Evolutionary conservation across 2,888 invertebrate genomes (phyloP).

Genomic region (Chrysotoxum bicinctum): DNA sequence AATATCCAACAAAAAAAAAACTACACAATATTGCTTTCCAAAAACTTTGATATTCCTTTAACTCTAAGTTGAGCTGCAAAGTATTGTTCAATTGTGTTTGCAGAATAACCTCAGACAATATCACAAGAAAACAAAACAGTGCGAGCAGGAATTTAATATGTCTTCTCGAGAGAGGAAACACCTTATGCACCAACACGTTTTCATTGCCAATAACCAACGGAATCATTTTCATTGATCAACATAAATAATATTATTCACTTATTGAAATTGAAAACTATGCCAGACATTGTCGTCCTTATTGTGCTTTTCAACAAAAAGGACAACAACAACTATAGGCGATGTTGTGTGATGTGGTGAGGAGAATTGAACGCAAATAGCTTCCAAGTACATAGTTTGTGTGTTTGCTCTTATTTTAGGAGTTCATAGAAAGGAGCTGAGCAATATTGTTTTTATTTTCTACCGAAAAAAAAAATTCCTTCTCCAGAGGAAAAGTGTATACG

Average conservation of each 20-base stretch:
- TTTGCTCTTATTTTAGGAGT: background rate
- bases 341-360: background rate
- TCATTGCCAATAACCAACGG: slow-evolving; percentile 36
- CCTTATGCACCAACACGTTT: slow-evolving; percentile 13
- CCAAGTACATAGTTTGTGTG: background rate
- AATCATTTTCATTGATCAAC: slow-evolving; percentile 45
- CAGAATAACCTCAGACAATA: slow-evolving; percentile 26
- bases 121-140: background rate
- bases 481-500: background rate
- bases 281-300: slow-evolving; percentile 25
- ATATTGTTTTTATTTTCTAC: background rate
- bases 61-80: background rate
- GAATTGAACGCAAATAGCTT: background rate
- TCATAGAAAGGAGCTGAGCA: background rate
- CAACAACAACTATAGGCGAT: background rate
- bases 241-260: slow-evolving; percentile 67
- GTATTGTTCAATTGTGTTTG: slow-evolving; percentile 7
- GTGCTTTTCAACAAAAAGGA: background rate
- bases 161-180: slow-evolving; percentile 11
- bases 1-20: background rate
- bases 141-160: background rate
- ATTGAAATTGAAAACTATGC: slow-evolving; percentile 70
- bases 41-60: slow-evolving; percentile 15
- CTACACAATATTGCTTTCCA: background rate
- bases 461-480: background rate